A percentile compares a stretch with the other conserved stretches of the same genome.
These are phyloP conservation scores for Apaloderma vittatum DNA, from an alignment of 2,113 vertebrate species.

Conservation along the genomic window DNA sequence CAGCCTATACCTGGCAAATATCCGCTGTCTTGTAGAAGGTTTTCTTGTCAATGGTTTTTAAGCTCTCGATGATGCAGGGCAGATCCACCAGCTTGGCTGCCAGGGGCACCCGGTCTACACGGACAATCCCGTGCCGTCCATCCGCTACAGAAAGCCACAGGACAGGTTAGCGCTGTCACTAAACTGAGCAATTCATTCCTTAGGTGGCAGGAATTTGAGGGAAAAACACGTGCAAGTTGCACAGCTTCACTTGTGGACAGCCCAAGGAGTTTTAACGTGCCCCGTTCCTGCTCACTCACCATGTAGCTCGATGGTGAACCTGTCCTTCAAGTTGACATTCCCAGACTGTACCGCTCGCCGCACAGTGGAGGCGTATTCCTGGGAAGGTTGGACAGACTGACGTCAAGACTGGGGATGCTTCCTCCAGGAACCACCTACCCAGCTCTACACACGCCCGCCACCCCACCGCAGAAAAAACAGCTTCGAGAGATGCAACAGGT, in stretches of 20 bases:
- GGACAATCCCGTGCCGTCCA: constrained; percentile 89
- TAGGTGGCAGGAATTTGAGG: neutral
- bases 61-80: constrained; percentile 90
- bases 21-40: constrained; percentile 96
- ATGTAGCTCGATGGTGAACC: constrained; percentile 91
- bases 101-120: constrained; percentile 90
- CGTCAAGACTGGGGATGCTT: neutral
- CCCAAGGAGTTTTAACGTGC: neutral
- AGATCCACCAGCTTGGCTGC: constrained; percentile 93
- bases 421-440: neutral
- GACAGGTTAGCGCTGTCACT: neutral
- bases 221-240: neutral
- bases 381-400: neutral
- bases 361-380: constrained; percentile 94
- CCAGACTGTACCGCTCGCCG: constrained; percentile 88
- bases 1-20: constrained; percentile 90
- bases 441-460: neutral
- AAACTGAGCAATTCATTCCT: neutral
- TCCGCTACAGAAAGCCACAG: constrained; percentile 81
- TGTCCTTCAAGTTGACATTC: constrained; percentile 88
- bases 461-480: neutral
- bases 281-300: constrained; percentile 78
- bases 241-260: neutral
- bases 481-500: accelerated
- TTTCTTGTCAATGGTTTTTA: constrained; percentile 95